Conservation (phyloP, 2,797 vertebrate genomes). For the Brachymystax lenok region DNA sequence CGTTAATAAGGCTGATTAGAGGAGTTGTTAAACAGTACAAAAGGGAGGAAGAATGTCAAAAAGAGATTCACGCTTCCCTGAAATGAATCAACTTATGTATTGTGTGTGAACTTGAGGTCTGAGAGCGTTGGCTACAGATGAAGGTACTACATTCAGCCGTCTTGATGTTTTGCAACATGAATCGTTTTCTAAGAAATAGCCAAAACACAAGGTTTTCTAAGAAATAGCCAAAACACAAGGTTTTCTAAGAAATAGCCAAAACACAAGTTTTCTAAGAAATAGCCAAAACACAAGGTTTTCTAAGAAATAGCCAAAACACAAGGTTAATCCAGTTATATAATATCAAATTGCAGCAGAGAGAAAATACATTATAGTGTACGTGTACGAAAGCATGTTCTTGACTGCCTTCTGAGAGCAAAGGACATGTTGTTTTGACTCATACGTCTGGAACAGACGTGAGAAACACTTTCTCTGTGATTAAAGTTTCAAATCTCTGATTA, state of each 20-base stretch:
- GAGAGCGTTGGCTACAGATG: background rate
- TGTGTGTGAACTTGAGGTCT: background rate
- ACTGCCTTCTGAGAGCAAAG: background rate
- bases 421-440: background rate
- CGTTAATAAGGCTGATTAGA: conserved; percentile 68
- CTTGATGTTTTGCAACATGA: background rate
- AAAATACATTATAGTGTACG: background rate
- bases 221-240: no score
- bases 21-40: conserved; percentile 44
- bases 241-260: no score
- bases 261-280: no score
- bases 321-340: background rate
- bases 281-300: no score
- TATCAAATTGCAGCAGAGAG: background rate
- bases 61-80: conserved; percentile 21
- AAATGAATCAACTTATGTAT: conserved; percentile 29
- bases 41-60: conserved; percentile 39
- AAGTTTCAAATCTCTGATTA: background rate
- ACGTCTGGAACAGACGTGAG: background rate
- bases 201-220: background rate
- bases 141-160: background rate
- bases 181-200: background rate
- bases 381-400: background rate
- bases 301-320: background rate
- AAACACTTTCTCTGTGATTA: background rate